Base-by-base conservation (phyloP, 1,140 invertebrate species). In the Heliothis virescens region DNA sequence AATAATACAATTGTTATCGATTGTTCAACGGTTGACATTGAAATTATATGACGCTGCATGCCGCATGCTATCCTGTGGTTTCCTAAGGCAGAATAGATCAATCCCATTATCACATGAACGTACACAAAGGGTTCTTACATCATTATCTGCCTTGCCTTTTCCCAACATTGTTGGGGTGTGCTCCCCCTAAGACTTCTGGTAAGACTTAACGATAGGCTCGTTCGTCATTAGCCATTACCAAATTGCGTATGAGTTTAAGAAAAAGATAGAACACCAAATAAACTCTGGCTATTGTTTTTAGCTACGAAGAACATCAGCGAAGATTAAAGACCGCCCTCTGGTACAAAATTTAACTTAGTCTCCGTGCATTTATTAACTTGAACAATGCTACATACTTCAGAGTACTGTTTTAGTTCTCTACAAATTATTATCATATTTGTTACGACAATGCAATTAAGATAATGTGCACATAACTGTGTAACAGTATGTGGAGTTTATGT, bases 401-500 rank as follows among this genome's bases (percentile, higher is more conserved):
- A 62, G 48, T 18, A 73, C 15, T 53, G 74, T 76, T 65, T 34
- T 55, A 53, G 62, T 48, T 69, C 63, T 63, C 26, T 69, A 57
- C 52, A 78, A 67, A 69, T 57, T 57, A 67, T 77, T 55, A 78
- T 69, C 50, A 57, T 67, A 77, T 69, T 77, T 63, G 65, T 81
- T 62, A 72, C 65, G 34, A 72, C 55, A 63, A 77, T 71, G 55
- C 77, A 75, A 75, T 82, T 82, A 82, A 79, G 81, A 82, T 82
- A 82, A 79, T 52, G 21, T 60, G 57, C 41, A 60, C 81, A 79
- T 67, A 59, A 73, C 60, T 80, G 53, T 75, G 71, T 62, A 77
- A 65, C 57, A 60, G 71, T 77, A 50, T 41, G 65, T 67, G 7
- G 60, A 74, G 85, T 87, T 89, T 87, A 91, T 86, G 83, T 86